Percentiles rank a stretch among this genome's conserved stretches.
Evolutionary conservation across 2,888 invertebrate species (phyloP).

Genomic region (Tetramorium bicarinatum): DNA sequence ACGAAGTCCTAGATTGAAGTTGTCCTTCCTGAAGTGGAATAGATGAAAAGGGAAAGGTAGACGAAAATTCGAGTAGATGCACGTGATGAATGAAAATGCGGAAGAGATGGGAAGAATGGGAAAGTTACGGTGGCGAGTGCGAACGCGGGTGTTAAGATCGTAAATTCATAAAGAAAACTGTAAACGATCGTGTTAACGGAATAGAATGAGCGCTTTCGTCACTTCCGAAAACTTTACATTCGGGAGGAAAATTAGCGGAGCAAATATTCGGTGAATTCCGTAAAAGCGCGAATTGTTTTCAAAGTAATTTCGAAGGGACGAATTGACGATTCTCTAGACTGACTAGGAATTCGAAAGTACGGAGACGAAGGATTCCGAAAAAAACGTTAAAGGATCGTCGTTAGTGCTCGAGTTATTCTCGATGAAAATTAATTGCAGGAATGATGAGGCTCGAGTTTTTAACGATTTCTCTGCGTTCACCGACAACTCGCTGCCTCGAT

Average conservation of each 20-base stretch:
- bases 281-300: not conserved
- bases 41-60: not conserved
- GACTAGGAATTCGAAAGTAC: not conserved
- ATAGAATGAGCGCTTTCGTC: not conserved
- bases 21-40: not conserved
- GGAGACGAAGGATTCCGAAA: not conserved
- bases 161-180: not conserved
- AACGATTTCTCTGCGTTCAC: not conserved
- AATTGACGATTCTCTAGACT: not conserved
- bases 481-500: conserved; percentile 7
- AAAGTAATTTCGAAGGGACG: conserved; percentile 11
- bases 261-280: not conserved
- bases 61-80: not conserved
- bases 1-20: conserved; percentile 12
- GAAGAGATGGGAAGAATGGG: not conserved
- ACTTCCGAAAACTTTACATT: conserved; percentile 23
- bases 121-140: conserved; percentile 1
- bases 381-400: not conserved
- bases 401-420: not conserved
- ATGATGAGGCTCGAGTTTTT: not conserved
- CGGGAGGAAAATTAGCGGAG: not conserved
- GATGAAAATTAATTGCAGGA: not conserved
- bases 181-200: not conserved
- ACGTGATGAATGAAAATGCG: not conserved
- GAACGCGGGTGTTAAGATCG: not conserved